Conservation (phyloP, 2,888 invertebrate genomes). For the Chalcis sispes region DNA sequence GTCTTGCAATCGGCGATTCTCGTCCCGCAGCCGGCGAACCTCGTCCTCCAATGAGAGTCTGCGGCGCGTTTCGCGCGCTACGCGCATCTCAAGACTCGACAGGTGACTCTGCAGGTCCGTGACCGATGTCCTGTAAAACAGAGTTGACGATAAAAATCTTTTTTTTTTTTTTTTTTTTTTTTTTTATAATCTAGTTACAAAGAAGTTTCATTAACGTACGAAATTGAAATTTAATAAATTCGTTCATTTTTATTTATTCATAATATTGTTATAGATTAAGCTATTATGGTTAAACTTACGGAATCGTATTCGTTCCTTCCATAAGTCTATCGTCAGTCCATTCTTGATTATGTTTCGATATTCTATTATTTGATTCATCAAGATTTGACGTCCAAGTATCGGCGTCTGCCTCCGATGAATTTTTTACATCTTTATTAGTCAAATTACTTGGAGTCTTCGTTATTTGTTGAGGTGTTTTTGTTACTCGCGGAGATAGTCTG, state of each 20-base stretch:
- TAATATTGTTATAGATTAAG: neutral
- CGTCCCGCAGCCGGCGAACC: slow-evolving; percentile 86
- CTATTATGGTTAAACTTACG: slow-evolving; percentile 63
- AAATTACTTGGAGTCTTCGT: slow-evolving; percentile 67
- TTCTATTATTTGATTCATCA: slow-evolving; percentile 65
- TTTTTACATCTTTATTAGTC: slow-evolving; percentile 66
- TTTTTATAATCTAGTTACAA: neutral
- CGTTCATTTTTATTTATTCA: neutral
- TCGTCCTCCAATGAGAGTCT: slow-evolving; percentile 82
- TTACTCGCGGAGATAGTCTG: slow-evolving; percentile 74
- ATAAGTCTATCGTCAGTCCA: slow-evolving; percentile 71
- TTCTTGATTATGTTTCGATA: slow-evolving; percentile 67
- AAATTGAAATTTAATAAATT: neutral
- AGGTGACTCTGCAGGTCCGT: slow-evolving; percentile 80
- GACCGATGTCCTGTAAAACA: slow-evolving; percentile 71
- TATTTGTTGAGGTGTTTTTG: slow-evolving; percentile 71
- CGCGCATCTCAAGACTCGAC: slow-evolving; percentile 79
- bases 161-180: neutral
- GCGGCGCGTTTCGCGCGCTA: slow-evolving; percentile 80
- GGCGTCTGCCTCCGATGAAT: slow-evolving; percentile 66
- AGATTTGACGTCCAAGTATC: slow-evolving; percentile 71
- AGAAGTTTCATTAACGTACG: neutral
- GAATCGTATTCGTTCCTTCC: slow-evolving; percentile 67
- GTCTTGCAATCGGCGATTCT: slow-evolving; percentile 91
- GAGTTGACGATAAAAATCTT: neutral